A percentile compares a stretch with the other conserved stretches of the same genome.
These are phyloP conservation scores for Rostratula benghalensis DNA, from an alignment of 2,113 vertebrate species.

Conservation along the genomic window DNA sequence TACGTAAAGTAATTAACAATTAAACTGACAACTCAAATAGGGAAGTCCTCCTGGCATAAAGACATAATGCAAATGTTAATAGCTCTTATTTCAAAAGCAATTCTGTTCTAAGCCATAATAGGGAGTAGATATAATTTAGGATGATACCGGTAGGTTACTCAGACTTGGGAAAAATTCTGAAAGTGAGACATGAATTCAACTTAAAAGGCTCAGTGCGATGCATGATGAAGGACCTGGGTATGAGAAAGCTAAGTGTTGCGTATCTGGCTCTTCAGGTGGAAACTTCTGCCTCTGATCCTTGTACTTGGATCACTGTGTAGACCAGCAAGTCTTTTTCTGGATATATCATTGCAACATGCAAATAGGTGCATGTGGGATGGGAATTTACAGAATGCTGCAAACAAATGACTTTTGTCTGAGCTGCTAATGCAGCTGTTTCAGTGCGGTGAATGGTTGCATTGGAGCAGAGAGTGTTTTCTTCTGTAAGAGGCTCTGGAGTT, in stretches of 20 bases:
- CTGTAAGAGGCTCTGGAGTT: neutral
- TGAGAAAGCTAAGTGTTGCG: accelerated
- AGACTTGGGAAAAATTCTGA: neutral
- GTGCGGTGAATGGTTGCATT: neutral
- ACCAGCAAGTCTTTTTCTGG: neutral
- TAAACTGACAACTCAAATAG: neutral
- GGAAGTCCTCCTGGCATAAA: neutral
- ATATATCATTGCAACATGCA: neutral
- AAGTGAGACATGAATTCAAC: neutral
- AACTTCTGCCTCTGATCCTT: neutral
- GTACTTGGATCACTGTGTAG: neutral
- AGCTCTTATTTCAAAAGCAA: neutral
- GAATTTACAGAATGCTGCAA: neutral
- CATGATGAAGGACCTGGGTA: neutral
- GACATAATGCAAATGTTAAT: neutral
- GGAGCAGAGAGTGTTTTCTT: neutral
- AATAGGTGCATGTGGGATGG: neutral
- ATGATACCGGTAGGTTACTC: neutral
- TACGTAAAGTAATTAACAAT: neutral
- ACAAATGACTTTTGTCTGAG: neutral
- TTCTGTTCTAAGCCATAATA: neutral
- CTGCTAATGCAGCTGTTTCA: neutral
- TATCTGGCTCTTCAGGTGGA: neutral
- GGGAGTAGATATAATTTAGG: neutral
- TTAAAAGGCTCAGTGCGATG: neutral